Base-by-base conservation (phyloP, 1,140 invertebrate genomes). In the Hestina assimilis region DNA sequence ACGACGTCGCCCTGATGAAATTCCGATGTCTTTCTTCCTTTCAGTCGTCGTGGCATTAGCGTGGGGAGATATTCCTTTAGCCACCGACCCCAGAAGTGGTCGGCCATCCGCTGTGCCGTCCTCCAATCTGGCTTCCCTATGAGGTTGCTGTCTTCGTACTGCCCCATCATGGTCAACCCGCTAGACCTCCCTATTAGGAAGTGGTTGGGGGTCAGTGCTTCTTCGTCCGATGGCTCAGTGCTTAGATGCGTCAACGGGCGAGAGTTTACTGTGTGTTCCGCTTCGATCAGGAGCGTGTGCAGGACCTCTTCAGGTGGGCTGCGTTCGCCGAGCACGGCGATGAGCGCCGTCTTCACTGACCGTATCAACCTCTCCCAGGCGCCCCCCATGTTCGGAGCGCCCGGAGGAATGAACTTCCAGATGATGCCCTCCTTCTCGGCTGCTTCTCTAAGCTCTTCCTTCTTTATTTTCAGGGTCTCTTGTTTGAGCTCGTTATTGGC, bases 191-290 rank as follows among this genome's bases (percentile, higher is more conserved):
- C 63, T 2, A 67, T 60, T 0, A 64, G 53, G 40, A 81, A 81
- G 63, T 80, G 76, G 11, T 66, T 74, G 6, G 81, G 76, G 7
- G 78, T 77, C 2, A 79, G 59, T n/a, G 60, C 54, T 19, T 65
- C 59, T 15, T 69, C 54, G n/a, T n/a, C n/a, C n/a, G n/a, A n/a
- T n/a, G n/a, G n/a, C 26, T 57, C 42, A 1, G 40, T 51, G 42
- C 50, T 56, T 4, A 43, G 43, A n/a, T 56, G 20, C 47, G 43
- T 46, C 5, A 66, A 23, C 2, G 60, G 63, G 11, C 65, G 20
- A 0, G 48, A 42, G 23, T 72, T 69, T 3, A 69, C 51, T 0
- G 38, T 42, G 7, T 63, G 33, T 26, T 66, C 65, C 15, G 55
- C 63, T 23, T 70, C 63, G 1, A 41, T 1, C 3, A 70, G 7